A percentile compares a stretch with the other conserved stretches of the same genome.
Evolutionary conservation across 2,888 invertebrate genomes (phyloP).

Genomic region (Dioctria linearis): DNA sequence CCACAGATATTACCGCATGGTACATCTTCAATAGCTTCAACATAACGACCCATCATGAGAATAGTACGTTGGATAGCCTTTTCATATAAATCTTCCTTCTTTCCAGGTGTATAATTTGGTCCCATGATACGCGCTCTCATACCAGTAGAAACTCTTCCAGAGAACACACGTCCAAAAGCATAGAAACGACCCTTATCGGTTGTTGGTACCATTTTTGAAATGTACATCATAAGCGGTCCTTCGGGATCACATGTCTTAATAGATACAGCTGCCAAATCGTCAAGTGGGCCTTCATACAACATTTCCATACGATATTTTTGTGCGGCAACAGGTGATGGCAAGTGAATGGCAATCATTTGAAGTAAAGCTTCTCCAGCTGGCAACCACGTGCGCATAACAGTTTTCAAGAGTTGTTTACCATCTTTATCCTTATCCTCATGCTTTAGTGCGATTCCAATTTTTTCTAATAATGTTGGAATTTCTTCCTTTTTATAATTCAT

Average conservation of each 20-base stretch:
- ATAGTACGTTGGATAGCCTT: slow-evolving; percentile 99
- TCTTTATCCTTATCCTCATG: slow-evolving; percentile 97
- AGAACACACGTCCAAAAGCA: slow-evolving; percentile 99
- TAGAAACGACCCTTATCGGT: slow-evolving; percentile 99
- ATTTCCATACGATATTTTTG: slow-evolving; percentile 99
- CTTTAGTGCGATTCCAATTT: slow-evolving; percentile 92
- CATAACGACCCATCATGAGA: slow-evolving; percentile 99
- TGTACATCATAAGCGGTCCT: slow-evolving; percentile 99
- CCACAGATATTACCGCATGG: slow-evolving; percentile 99
- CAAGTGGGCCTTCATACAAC: slow-evolving; percentile 98
- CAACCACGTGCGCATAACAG: slow-evolving; percentile 99
- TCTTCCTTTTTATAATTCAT: slow-evolving; percentile 98
- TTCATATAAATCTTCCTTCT: slow-evolving; percentile 99
- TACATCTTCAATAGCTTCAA: slow-evolving; percentile 99
- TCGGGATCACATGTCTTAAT: slow-evolving; percentile 95
- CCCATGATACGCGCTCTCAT: slow-evolving; percentile 99
- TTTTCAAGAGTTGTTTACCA: slow-evolving; percentile 95
- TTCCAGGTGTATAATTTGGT: slow-evolving; percentile 97
- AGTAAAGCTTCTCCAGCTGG: slow-evolving; percentile 99
- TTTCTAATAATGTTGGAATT: slow-evolving; percentile 87
- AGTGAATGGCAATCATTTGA: slow-evolving; percentile 99
- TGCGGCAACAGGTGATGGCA: slow-evolving; percentile 98
- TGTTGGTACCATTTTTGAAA: slow-evolving; percentile 99
- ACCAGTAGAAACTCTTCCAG: slow-evolving; percentile 93
- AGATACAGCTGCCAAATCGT: slow-evolving; percentile 94